These are phyloP conservation scores for Glaucidium brasilianum DNA, from an alignment of 2,113 vertebrate genomes.

Conservation along the genomic window DNA sequence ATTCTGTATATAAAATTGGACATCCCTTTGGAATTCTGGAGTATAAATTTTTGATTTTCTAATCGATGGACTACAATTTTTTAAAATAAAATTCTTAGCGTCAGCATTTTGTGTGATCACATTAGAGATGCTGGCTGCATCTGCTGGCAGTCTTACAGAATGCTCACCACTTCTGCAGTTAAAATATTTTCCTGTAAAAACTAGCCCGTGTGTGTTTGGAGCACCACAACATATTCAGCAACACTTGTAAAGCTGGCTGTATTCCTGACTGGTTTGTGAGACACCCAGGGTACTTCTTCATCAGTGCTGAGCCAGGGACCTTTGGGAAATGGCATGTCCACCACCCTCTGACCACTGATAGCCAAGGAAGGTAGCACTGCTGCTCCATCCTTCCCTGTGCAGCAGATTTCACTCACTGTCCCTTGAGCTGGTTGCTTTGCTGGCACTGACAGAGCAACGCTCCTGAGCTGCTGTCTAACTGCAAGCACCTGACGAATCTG, in stretches of 20 bases:
- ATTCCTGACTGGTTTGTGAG: background rate
- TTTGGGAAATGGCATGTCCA: fast-evolving
- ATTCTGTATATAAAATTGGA: background rate
- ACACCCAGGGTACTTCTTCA: background rate
- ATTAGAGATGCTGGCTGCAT: background rate
- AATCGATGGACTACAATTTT: background rate
- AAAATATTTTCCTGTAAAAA: background rate
- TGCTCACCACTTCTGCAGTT: fast-evolving
- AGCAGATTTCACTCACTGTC: background rate
- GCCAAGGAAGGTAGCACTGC: background rate
- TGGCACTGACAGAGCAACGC: background rate
- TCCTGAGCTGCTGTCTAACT: background rate
- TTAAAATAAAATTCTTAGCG: background rate
- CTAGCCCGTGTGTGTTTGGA: background rate
- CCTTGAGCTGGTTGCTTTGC: background rate
- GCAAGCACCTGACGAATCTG: background rate
- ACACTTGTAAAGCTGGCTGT: background rate
- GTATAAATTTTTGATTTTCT: background rate
- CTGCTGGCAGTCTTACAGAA: background rate
- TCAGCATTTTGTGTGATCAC: background rate
- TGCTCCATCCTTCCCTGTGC: background rate
- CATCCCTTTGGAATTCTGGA: background rate
- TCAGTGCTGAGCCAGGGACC: background rate
- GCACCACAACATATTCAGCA: background rate
- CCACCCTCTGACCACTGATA: background rate